phyloP scores from a whole-genome alignment of 2,888 invertebrate genomes.

The Geophilus truncorum region DNA sequence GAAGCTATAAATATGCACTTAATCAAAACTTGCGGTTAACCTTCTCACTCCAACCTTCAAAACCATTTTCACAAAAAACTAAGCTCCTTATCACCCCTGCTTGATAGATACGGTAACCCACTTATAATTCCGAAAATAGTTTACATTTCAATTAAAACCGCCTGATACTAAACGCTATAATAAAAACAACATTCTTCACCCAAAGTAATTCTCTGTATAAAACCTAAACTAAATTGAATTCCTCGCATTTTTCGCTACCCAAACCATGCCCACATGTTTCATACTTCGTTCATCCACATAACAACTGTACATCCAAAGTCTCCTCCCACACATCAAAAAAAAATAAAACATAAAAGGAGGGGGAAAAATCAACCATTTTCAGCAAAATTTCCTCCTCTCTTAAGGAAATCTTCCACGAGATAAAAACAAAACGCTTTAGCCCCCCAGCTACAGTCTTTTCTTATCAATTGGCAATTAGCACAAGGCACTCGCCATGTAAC shows the following conservation, averaged over 20 bases:
- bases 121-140: neutral
- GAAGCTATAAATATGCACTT: too few species aligned
- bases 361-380: neutral
- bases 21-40: too few species aligned
- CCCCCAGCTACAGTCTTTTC: neutral
- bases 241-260: neutral
- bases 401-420: neutral
- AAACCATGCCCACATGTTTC: neutral
- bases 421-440: neutral
- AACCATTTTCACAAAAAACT: neutral
- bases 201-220: neutral
- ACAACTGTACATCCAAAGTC: neutral
- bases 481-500: neutral
- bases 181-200: neutral
- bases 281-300: neutral
- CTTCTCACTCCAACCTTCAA: too few species aligned
- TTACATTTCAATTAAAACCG: neutral
- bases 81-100: neutral
- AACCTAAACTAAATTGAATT: neutral
- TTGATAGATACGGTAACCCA: neutral
- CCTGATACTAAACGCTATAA: neutral
- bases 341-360: neutral
- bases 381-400: neutral
- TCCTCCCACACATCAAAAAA: neutral
- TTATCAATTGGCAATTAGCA: neutral